Base-by-base conservation (phyloP, 2,113 vertebrate genomes). In the Aphelocoma coerulescens region DNA sequence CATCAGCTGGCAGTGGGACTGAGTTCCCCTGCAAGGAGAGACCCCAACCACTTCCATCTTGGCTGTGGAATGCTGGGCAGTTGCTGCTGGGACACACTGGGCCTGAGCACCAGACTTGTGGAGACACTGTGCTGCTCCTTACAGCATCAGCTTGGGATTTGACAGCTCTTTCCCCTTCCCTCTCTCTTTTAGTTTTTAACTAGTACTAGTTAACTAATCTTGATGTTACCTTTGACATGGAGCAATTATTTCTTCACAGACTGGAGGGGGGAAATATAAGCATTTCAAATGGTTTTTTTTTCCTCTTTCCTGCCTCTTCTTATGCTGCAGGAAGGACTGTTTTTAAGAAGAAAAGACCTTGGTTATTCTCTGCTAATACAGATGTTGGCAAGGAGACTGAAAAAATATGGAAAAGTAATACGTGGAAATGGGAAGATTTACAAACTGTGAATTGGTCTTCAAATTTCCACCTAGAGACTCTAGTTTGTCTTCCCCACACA, bases 41-140 rank as follows among this genome's bases (percentile, higher is more conserved):
- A 57, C 6, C n/a, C 28, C 1, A 0, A 8, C 3, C 5, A 6
- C 19, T 52, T 26, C 76, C 49, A 30, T 1, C 16, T 28, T 19
- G 30, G 41, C 23, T 9, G 43, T 13, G 41, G 18, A 54, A 35
- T 4, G 18, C 59, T 61, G 51, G 55, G 23, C 54, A 71, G 10
- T 3, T 13, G 20, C 75, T 65, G 65, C 73, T 67, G 62, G 66
- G 24, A 17, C 23, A 52, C 8, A 1, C 39, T 16, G 35, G 28
- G 35, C 19, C 46, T 24, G 3, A 39, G 79, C 13, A 3, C 27
- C 58, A 78, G 8, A 55, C 10, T 55, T 37, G 0, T 11, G 11
- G 55, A 49, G 92, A 76, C 10, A 32, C 16, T 10, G 3, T 12
- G 5, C 41, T 8, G 3, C 32, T 59, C 51, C 37, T 55, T 10